Base-by-base conservation (phyloP, 1,140 invertebrate species). In the Coptotermes formosanus region DNA sequence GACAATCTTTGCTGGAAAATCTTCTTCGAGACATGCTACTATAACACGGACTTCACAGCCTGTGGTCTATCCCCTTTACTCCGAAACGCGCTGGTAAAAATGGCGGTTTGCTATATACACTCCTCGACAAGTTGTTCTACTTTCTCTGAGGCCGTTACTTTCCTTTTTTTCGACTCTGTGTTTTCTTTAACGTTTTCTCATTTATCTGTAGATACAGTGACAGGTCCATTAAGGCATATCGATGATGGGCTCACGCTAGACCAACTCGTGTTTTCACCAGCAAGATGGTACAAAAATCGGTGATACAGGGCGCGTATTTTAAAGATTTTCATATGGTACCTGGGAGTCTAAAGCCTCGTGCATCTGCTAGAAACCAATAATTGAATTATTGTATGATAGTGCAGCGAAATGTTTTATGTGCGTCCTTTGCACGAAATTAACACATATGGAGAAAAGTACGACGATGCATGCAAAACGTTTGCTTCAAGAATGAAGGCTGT, bases 151-250 rank as follows among this genome's bases (percentile, higher is more conserved):
- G 64, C 6, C 25, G n/a, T 75, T 30, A 19, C 52, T 55, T 55
- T 19, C 52, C 19, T 4, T 55, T 55, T 4, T 55, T 19, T 21
- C 14, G 0, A 8, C 7, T 25, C n/a, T 6, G 8, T 6, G n/a
- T 25, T 75, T 75, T 1, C n/a, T 30, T 83, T 83, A 83, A 45
- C 82, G 82, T 25, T 83, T 83, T 83, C 43, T 21, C 82, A 83
- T 83, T 83, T 83, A 83, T 83, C 82, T 45, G 43, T 6, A 48
- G 43, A 83, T 83, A 43, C n/a, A 83, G 82, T 83, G 82, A 83
- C 82, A 83, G 82, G 16, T 44, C 82, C 82, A 83, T 83, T 45
- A 83, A 38, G n/a, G 82, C 32, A 83, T 83, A 83, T 83, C 38
- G 43, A 83, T 83, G 43, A 83, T 21, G 11, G 82, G 4, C 21